phyloP scores from a whole-genome alignment of 2,113 vertebrate genomes.

The Gnathonemus echidnorhynchus region DNA sequence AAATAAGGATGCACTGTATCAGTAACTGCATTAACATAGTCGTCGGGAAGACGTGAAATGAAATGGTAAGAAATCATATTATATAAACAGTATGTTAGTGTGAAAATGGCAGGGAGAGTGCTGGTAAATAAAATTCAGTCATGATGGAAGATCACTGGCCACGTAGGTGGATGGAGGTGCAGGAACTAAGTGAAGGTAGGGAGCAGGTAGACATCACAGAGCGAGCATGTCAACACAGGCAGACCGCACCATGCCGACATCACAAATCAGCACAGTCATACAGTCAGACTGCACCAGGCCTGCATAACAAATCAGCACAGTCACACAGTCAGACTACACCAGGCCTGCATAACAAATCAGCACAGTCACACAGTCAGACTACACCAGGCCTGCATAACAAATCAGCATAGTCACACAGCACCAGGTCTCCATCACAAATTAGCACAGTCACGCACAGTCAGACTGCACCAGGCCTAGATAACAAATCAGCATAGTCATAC shows the following conservation, averaged over 20 bases:
- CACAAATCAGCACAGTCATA: not conserved
- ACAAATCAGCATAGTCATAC: not conserved
- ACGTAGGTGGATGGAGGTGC: not conserved
- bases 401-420: not conserved
- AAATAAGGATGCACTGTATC: not conserved
- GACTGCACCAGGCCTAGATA: rapidly evolving
- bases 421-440: not conserved
- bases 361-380: not conserved
- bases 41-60: not conserved
- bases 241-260: not conserved
- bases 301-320: not conserved
- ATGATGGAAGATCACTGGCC: not conserved
- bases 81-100: not conserved
- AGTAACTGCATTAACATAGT: not conserved
- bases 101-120: not conserved
- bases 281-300: not conserved
- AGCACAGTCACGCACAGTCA: not conserved
- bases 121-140: not conserved
- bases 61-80: not conserved
- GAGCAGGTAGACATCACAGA: not conserved
- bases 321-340: not conserved
- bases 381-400: not conserved
- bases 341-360: not conserved
- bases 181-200: not conserved
- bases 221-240: not conserved